Base-by-base conservation (phyloP, 1,140 invertebrate genomes). In the Sycophaga agraensis region DNA sequence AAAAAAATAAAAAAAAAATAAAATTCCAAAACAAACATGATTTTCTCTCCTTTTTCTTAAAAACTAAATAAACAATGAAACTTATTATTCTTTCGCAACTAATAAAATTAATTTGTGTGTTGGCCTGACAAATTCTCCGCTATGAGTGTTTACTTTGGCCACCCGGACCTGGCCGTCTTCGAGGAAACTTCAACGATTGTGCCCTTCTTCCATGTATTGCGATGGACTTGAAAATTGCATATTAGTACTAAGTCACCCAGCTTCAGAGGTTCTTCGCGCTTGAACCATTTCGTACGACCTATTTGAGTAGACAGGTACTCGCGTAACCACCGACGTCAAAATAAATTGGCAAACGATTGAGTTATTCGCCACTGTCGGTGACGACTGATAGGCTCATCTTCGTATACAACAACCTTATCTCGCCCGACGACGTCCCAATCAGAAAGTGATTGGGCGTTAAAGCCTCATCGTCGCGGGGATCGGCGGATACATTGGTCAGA, bases 241-340 rank as follows among this genome's bases (percentile, higher is more conserved):
- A 56, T 56, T 9, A 62, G 6, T 2, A 61, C 50, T 1, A 62
- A 3, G 22, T 62, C 45, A 9, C 35, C 45, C 0, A 39, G 12
- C 8, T 48, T n/a, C 4, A 57, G 11, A 8, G 35, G 19, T 12
- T 26, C 12, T 5, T 17, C 35, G 3, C 56, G 37, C 6, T 26
- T 11, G 2, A 19, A 2, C 46, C 54, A 63, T 35, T 55, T 62
- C 6, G 21, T 21, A 4, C 71, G 53, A 4, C 65, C 54, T 12
- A 62, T 64, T 55, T 69, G 49, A 63, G 59, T 67, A 1, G 62
- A 63, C 12, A 72, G 42, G 42, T 72, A 71, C 46, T 72, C 65
- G 9, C 16, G 21, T 8, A 63, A 7, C 67, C 67, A 73, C 2
- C 70, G 60, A 9, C 45, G 21, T 67, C 70, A 72, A 63, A 71